Evolutionary conservation across 2,797 vertebrate genomes (phyloP).

Genomic region (Prionace glauca): DNA sequence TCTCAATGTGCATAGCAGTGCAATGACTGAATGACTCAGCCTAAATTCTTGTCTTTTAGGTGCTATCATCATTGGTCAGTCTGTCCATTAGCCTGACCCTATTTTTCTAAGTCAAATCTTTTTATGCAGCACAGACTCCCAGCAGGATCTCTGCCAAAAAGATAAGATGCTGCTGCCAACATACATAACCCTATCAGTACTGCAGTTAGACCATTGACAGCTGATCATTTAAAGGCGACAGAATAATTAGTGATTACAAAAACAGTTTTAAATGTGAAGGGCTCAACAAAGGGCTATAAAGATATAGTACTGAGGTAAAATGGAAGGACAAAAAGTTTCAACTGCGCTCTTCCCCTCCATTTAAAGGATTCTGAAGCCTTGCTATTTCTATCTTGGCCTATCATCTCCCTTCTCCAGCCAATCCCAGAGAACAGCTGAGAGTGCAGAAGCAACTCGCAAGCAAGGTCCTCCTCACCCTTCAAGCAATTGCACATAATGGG

Average conservation of each 20-base stretch:
- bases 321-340: not conserved
- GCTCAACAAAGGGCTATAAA: too few relatives aligned
- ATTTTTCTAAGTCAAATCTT: not conserved
- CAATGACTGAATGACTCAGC: not conserved
- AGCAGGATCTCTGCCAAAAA: not conserved
- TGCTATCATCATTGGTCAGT: not conserved
- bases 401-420: not conserved
- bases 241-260: not conserved
- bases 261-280: too few relatives aligned
- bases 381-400: not conserved
- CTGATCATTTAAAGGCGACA: not conserved
- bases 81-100: not conserved
- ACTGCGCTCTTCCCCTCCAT: not conserved
- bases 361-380: not conserved
- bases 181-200: not conserved
- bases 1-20: not conserved
- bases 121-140: not conserved
- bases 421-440: not conserved
- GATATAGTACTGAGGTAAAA: not conserved
- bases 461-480: not conserved
- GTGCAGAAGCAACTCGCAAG: not conserved
- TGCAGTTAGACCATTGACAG: not conserved
- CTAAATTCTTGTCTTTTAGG: not conserved
- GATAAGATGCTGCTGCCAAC: not conserved
- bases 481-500: not conserved